These are phyloP conservation scores for Pituophis catenifer DNA, from an alignment of 2,113 vertebrate genomes.

Conservation along the genomic window DNA sequence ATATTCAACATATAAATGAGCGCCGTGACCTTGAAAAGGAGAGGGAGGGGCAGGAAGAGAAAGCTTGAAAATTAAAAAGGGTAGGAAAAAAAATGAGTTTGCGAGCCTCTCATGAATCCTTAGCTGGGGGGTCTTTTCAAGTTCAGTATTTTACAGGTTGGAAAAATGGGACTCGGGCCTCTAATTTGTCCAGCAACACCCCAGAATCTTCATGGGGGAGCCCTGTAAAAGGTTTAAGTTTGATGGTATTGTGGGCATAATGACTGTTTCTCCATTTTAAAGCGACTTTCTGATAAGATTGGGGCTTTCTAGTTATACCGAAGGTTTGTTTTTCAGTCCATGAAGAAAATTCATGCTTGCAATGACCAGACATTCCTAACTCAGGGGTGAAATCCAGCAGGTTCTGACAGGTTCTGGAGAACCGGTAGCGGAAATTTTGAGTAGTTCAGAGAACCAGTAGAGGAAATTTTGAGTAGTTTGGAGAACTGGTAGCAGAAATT, in stretches of 20 bases:
- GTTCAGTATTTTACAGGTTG: neutral
- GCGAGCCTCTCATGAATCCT: neutral
- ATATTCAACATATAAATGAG: constrained; percentile 78
- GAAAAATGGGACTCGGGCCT: neutral
- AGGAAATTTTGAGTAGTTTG: too few species aligned
- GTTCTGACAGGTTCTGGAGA: too few species aligned
- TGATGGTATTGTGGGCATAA: neutral
- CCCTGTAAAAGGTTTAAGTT: neutral
- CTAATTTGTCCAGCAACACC: neutral
- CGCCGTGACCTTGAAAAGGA: constrained; percentile 82
- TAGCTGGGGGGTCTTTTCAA: neutral
- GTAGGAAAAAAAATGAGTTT: constrained; percentile 17
- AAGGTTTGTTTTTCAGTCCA: neutral
- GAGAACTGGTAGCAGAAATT: too few species aligned
- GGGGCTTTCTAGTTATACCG: neutral
- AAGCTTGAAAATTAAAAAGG: constrained; percentile 55
- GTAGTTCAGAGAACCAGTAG: too few species aligned
- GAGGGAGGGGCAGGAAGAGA: constrained; percentile 29
- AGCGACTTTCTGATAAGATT: neutral
- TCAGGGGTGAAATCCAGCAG: neutral
- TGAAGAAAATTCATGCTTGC: neutral
- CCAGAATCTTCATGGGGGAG: neutral
- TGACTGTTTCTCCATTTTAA: neutral
- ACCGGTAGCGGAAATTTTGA: too few species aligned
- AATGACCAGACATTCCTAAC: neutral